These are phyloP conservation scores for Cydia splendana DNA, from an alignment of 1,140 invertebrate species.

Conservation along the genomic window DNA sequence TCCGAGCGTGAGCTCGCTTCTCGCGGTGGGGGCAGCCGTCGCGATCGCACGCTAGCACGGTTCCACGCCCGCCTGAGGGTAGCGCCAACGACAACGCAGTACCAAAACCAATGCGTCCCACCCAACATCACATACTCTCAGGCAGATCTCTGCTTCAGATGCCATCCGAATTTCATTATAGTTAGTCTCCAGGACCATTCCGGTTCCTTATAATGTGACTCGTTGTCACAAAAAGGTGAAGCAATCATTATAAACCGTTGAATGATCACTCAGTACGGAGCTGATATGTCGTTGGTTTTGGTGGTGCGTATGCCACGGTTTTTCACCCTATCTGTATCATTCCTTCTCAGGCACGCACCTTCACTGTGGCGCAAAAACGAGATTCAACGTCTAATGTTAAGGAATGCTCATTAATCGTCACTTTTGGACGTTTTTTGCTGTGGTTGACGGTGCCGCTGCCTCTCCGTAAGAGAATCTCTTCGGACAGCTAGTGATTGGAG, in stretches of 20 bases:
- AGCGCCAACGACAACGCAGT: neutral
- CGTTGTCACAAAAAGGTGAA: neutral
- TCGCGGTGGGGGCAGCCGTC: constrained; percentile 70
- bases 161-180: neutral
- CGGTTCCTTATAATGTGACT: neutral
- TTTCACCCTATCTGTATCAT: constrained; percentile 46
- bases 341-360: constrained; percentile 52
- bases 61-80: constrained; percentile 62
- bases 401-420: constrained; percentile 36
- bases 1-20: constrained; percentile 66
- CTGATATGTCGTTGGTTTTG: constrained; percentile 9
- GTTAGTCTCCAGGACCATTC: neutral
- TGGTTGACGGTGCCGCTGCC: neutral
- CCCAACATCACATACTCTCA: neutral
- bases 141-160: constrained; percentile 1
- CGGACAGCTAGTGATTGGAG: constrained; percentile 16
- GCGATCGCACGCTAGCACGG: constrained; percentile 71
- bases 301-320: constrained; percentile 8
- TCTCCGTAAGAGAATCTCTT: constrained; percentile 14
- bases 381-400: constrained; percentile 33
- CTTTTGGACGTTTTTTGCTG: neutral
- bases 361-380: constrained; percentile 36
- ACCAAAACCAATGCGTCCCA: neutral
- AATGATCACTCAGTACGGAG: neutral
- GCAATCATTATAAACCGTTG: neutral